Evolutionary conservation across 2,888 invertebrate genomes (phyloP).

Genomic region (Heteromyza rotundicornis): DNA sequence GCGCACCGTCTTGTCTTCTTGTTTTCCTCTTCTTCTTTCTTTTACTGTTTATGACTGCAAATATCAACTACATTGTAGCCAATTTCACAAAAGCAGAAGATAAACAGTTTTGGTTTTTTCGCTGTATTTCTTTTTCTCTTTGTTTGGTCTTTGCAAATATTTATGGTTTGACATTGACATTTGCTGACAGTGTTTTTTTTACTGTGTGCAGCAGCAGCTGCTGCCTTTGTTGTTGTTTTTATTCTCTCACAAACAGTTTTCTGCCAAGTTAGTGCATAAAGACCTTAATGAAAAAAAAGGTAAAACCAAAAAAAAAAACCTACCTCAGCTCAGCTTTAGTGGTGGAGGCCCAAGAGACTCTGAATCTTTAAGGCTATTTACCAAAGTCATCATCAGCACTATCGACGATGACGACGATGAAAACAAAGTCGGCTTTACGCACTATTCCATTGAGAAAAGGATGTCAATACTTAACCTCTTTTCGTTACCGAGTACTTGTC

Average conservation of each 20-base stretch:
- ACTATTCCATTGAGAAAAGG: conserved; percentile 18
- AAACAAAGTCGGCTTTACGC: neutral
- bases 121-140: no score
- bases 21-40: neutral
- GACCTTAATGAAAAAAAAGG: no score
- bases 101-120: neutral
- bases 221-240: conserved; percentile 14
- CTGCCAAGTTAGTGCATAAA: no score
- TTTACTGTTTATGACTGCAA: neutral
- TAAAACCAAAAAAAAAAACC: neutral
- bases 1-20: neutral
- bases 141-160: conserved; percentile 24
- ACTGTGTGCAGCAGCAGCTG: conserved; percentile 11
- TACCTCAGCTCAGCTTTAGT: no score
- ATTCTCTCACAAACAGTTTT: neutral
- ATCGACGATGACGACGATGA: neutral
- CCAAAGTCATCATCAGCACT: conserved; percentile 21
- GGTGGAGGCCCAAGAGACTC: conserved; percentile 6
- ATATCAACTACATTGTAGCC: neutral
- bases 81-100: neutral
- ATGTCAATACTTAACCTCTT: conserved; percentile 29
- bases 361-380: conserved; percentile 9
- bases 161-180: conserved; percentile 53
- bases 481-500: neutral
- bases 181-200: conserved; percentile 36